These are phyloP conservation scores for Bimastos eiseni DNA, from an alignment of 2,888 invertebrate species.

Conservation along the genomic window DNA sequence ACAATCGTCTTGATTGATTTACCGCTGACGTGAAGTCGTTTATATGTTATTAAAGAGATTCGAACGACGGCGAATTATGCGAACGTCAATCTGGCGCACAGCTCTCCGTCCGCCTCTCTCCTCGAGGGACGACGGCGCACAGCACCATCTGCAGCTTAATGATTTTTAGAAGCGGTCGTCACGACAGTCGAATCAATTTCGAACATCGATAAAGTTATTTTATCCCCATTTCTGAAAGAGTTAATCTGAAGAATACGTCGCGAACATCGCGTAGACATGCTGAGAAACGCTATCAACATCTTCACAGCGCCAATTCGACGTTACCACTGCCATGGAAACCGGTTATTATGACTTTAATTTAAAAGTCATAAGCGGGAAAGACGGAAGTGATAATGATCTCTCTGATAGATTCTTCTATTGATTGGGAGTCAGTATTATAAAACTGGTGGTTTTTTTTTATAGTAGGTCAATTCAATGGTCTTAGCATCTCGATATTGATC, in stretches of 20 bases:
- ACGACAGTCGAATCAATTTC: background rate
- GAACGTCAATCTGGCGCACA: constrained; percentile 22
- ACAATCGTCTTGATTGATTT: constrained; percentile 10
- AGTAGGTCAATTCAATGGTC: too few species aligned
- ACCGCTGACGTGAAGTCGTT: background rate
- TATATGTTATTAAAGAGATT: constrained; percentile 5
- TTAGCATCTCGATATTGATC: background rate
- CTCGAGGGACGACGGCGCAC: background rate
- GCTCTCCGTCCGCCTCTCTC: background rate
- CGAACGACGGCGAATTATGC: too few species aligned
- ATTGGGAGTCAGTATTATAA: background rate
- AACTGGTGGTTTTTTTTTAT: background rate
- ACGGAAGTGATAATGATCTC: constrained; percentile 13
- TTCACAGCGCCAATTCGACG: background rate
- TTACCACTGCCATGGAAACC: background rate
- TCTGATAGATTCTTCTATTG: background rate
- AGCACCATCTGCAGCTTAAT: background rate
- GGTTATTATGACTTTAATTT: background rate
- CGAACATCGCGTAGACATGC: background rate
- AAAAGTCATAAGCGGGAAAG: background rate
- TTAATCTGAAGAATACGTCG: background rate
- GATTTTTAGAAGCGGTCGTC: background rate
- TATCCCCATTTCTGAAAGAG: background rate
- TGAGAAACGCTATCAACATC: background rate
- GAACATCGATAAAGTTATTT: background rate